phyloP scores from a whole-genome alignment of 2,113 vertebrate genomes.

The Odontesthes bonariensis region DNA sequence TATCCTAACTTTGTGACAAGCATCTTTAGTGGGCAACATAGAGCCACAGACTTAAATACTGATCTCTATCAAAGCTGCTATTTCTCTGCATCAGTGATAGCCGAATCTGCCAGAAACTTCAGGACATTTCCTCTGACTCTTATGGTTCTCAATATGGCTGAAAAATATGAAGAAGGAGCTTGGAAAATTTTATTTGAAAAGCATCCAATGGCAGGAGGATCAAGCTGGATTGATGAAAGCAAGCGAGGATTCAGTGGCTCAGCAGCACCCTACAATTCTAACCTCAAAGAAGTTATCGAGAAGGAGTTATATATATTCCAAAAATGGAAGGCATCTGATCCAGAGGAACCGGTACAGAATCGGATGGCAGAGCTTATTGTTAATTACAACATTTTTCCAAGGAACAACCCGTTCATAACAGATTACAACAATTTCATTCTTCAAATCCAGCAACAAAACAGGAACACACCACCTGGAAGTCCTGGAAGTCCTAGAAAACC shows the following conservation, averaged over 20 bases:
- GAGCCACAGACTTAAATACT: accelerated
- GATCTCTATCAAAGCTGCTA: constrained; percentile 29
- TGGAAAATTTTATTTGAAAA: constrained; percentile 8
- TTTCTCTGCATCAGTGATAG: constrained; percentile 54
- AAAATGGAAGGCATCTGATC: not conserved
- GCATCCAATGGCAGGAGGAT: constrained; percentile 6
- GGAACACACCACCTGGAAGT: not conserved
- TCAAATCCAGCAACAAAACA: too few species aligned
- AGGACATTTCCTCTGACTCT: constrained; percentile 52
- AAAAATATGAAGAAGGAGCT: not conserved
- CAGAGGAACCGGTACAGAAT: accelerated
- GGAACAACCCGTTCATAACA: accelerated
- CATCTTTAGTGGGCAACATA: not conserved
- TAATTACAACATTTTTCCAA: accelerated
- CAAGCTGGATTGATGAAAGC: not conserved
- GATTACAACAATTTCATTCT: not conserved
- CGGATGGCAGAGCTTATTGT: not conserved
- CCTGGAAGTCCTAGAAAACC: accelerated
- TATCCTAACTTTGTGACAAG: not conserved
- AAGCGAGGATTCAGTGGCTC: constrained; percentile 41
- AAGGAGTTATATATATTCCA: not conserved
- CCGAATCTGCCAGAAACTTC: constrained; percentile 60
- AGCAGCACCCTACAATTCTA: not conserved
- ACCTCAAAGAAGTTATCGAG: accelerated
- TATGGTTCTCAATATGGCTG: constrained; percentile 32